phyloP scores from a whole-genome alignment of 2,888 invertebrate species.

The Drosophila setosimentum region DNA sequence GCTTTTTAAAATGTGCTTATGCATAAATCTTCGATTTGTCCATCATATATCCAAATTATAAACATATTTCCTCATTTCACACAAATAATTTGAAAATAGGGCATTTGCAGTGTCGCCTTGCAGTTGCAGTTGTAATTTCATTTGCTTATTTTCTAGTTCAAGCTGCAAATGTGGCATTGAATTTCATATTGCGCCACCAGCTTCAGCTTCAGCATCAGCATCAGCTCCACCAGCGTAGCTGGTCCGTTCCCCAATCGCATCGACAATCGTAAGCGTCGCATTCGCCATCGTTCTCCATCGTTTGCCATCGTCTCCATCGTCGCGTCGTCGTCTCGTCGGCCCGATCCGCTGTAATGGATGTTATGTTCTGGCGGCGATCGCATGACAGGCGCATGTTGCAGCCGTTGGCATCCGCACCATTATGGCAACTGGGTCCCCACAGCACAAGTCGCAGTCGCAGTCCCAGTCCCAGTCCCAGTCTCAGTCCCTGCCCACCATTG shows the following conservation, averaged over 20 bases:
- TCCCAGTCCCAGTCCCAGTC: not conserved
- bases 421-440: conserved; percentile 64
- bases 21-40: not conserved
- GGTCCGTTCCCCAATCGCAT: conserved; percentile 51
- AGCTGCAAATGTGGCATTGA: conserved; percentile 81
- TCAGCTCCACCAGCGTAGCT: conserved; percentile 22
- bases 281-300: conserved; percentile 45
- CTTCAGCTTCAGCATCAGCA: conserved; percentile 1
- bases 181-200: conserved; percentile 80
- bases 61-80: not conserved
- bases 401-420: conserved; percentile 82
- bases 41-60: not conserved
- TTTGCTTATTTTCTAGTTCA: conserved; percentile 73
- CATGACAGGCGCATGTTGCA: conserved; percentile 82
- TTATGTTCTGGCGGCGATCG: conserved; percentile 82
- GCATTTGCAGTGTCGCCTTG: conserved; percentile 18
- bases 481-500: conserved; percentile 49
- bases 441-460: conserved; percentile 6
- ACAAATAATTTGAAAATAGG: conserved; percentile 6
- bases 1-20: too few relatives aligned
- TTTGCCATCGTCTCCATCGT: conserved; percentile 15
- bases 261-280: conserved; percentile 64
- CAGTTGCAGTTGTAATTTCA: not conserved
- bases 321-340: conserved; percentile 33
- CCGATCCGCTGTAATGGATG: conserved; percentile 78